phyloP scores from a whole-genome alignment of 2,113 vertebrate species.

The Stictonetta naevosa region DNA sequence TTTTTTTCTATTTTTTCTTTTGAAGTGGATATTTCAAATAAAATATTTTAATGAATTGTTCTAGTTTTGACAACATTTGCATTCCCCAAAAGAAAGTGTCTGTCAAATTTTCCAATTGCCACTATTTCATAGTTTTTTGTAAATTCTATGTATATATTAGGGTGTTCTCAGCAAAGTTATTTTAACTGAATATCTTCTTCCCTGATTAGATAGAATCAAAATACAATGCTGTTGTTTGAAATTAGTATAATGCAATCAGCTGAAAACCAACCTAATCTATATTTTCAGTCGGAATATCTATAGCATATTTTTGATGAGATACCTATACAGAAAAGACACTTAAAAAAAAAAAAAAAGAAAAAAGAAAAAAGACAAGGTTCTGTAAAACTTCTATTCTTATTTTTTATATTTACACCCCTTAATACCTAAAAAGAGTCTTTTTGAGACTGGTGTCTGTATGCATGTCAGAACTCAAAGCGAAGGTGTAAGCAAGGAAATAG shows the following conservation, averaged over 20 bases:
- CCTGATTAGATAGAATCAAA: background rate
- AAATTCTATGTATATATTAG: background rate
- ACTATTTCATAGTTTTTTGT: background rate
- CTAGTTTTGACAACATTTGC: background rate
- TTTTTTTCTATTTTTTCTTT: background rate
- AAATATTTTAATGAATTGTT: background rate
- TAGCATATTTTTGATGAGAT: background rate
- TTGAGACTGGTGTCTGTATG: background rate
- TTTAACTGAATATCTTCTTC: background rate
- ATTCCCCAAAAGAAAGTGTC: background rate
- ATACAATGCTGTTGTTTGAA: background rate
- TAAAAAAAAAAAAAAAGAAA: background rate
- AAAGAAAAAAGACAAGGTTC: background rate
- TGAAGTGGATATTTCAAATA: background rate
- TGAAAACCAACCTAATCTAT: background rate
- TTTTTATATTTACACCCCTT: background rate
- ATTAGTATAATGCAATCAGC: slow-evolving; percentile 23
- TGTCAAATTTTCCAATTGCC: background rate
- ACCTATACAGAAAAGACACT: background rate
- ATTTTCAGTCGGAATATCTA: background rate
- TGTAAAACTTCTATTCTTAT: background rate
- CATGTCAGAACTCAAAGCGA: background rate
- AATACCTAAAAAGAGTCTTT: background rate
- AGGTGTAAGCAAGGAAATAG: background rate
- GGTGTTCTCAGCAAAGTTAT: background rate